Conservation (phyloP, 2,797 vertebrate species). For the Arctocebus calabarensis region DNA sequence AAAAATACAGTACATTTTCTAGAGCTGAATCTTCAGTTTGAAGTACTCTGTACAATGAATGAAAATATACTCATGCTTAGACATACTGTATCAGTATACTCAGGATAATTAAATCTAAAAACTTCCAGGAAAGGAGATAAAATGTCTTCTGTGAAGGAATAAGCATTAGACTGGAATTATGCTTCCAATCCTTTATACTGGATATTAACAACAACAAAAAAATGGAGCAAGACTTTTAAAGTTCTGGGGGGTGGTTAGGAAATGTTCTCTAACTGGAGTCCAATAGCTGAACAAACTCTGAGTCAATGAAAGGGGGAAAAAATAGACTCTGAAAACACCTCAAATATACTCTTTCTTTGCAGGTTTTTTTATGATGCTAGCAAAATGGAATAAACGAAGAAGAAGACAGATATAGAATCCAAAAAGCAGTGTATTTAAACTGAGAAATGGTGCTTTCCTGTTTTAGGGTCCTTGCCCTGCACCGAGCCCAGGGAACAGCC, state of each 20-base stretch:
- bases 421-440: neutral
- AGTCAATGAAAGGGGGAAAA: neutral
- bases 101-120: neutral
- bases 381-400: neutral
- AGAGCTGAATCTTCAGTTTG: neutral
- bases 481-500: neutral
- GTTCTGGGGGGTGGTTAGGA: neutral
- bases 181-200: too few species aligned
- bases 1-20: neutral
- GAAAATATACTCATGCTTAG: neutral
- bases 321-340: neutral
- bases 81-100: neutral
- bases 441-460: neutral
- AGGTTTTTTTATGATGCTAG: neutral
- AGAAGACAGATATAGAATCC: neutral
- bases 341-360: neutral
- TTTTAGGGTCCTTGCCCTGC: neutral
- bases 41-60: neutral
- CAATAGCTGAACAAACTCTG: neutral
- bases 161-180: neutral
- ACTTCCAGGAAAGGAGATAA: neutral
- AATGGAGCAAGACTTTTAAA: neutral
- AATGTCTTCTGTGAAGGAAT: neutral
- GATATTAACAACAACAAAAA: neutral
- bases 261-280: neutral